Base-by-base conservation (phyloP, 2,888 invertebrate species). In the Cheilosia pagana region DNA sequence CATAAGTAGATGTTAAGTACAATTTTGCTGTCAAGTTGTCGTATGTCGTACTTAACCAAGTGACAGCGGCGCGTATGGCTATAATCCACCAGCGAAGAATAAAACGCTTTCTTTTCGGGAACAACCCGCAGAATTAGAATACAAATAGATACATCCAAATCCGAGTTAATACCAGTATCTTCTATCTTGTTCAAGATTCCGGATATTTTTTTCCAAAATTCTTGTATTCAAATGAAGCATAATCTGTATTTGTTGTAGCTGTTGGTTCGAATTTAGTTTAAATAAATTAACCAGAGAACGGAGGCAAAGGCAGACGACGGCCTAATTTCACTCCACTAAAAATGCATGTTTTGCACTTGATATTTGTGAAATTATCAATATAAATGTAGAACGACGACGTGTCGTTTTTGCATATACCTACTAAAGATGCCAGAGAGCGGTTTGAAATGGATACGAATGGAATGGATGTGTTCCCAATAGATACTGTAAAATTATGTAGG, bases 321-420 rank as follows among this genome's bases (percentile, higher is more conserved):
- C 67, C 59, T 52, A 75, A 59, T 75, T 75, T 67, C 59, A 50
- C 52, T 43, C 19, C 19, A 25, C 28, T 72, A 43, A 72, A 50
- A 48, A 43, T 68, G 67, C 57, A 76, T 76, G 52, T 68, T 76
- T 68, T 52, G 52, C 50, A 59, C 19, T 41, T 43, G 52, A 52
- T 59, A 52, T 67, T 50, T 16, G 74, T 63, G 8, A 45, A 35
- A 25, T 41, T 50, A 41, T 57, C 52, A 57, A 55, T 48, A 55
- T 57, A 21, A 39, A 48, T 41, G 48, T 57, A 25, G 76, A 65
- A 48, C 45, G 39, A 4, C 4, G 14, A 23, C 10, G 53, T 52
- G 10, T 50, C 10, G 21, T 41, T 41, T 68, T 55, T 21, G 21
- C 55, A 43, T 68, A n/a, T n/a, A n/a, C n/a, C n/a, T n/a, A 55